Evolutionary conservation across 2,113 vertebrate genomes (phyloP), one percentile per base, ranked within the genome.

Genomic region (Laterallus jamaicensis): DNA sequence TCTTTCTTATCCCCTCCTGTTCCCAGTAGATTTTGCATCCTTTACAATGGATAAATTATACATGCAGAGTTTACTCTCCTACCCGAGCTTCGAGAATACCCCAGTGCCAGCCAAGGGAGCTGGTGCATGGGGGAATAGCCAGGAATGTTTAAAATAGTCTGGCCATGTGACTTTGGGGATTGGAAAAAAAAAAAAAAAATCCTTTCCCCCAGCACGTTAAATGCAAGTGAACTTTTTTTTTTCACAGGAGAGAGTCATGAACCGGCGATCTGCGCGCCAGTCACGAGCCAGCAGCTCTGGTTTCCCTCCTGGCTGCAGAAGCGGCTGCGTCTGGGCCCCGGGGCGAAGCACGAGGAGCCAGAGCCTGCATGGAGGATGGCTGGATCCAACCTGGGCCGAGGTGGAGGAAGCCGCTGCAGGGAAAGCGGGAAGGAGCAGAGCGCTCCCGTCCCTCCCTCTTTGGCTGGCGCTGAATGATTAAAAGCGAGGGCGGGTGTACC

Each of bases 61-160:
- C 96, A 96, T 94, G 91, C 92, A 95, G 95, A 95, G 93, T 96
- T 93, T 96, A 95, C 94, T 96, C 93, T 94, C 92, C 96, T 93
- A 91, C 82, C 90, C 89, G 69, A 95, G 88, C 86, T 97, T 97
- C 18, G 42, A 91, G 96, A 97, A 95, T 95, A 95, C 95, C 82
- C 89, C 79, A 68, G 93, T 83, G 89, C 94, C 93, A 90, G 94
- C 74, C 85, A 82, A 84, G 78, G 86, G 94, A 91, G 95, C 95
- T 96, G 96, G 95, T 96, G 95, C 88, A 96, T 95, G 95, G 93
- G 88, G 96, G 92, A 95, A 97, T 96, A 97, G 95, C 96, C 96
- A 97, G 90, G 95, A 96, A 96, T 93, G 95, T 96, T 95, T 97
- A 96, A 97, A 97, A 97, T 96, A 97, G 93, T 95, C 95, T 95